phyloP scores from a whole-genome alignment of 2,888 invertebrate species.

The Hemithea aestivaria region DNA sequence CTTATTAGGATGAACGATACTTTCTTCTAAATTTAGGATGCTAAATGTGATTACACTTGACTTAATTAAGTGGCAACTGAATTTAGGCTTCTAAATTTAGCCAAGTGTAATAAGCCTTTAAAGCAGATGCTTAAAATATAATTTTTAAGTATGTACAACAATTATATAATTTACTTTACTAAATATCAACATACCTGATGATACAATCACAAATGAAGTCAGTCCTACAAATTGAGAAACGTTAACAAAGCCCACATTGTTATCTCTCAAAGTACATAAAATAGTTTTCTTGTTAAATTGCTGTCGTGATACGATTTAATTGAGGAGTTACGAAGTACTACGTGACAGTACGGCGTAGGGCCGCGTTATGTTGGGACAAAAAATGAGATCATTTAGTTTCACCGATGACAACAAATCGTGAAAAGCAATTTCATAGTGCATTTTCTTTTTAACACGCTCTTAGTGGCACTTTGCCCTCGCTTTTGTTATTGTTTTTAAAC shows the following conservation, averaged over 20 bases:
- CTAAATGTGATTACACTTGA: too few species aligned
- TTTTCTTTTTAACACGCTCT: constrained; percentile 69
- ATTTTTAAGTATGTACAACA: too few species aligned
- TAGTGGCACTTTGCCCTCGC: constrained; percentile 66
- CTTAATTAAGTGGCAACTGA: too few species aligned
- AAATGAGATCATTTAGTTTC: constrained; percentile 69
- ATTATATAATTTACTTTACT: too few species aligned
- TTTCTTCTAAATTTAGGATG: too few species aligned
- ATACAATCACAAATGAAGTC: not conserved
- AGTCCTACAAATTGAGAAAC: constrained; percentile 8
- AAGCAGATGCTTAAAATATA: too few species aligned
- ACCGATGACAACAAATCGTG: constrained; percentile 68
- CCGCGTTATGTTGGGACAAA: constrained; percentile 50
- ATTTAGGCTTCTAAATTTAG: too few species aligned
- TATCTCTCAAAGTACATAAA: constrained; percentile 13
- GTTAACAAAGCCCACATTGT: constrained; percentile 20
- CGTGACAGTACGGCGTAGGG: constrained; percentile 50
- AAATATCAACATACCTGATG: too few species aligned
- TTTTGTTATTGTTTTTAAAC: constrained; percentile 56
- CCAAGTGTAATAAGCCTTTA: too few species aligned
- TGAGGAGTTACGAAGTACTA: constrained; percentile 48
- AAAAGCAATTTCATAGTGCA: constrained; percentile 74
- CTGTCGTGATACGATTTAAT: constrained; percentile 31
- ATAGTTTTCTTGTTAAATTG: constrained; percentile 24
- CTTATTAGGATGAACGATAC: too few species aligned